phyloP scores from a whole-genome alignment of 1,140 invertebrate genomes.

The Ostrea denselamellosa region DNA sequence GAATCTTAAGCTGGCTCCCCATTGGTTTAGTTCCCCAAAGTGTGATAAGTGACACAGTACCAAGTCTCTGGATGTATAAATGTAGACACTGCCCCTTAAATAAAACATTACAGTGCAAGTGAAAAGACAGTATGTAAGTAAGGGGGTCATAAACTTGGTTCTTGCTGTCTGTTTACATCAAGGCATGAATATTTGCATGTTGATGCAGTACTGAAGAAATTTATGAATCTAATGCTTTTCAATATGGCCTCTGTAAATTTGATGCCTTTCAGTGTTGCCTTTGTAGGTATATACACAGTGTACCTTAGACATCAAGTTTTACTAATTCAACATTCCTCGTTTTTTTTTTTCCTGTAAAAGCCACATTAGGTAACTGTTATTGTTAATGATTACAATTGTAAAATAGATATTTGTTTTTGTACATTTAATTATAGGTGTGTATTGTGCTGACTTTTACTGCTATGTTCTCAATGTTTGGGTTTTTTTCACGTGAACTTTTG shows the following conservation, averaged over 20 bases:
- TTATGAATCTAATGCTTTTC: neutral
- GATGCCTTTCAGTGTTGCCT: neutral
- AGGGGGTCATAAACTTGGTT: neutral
- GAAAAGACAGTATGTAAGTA: too few relatives aligned
- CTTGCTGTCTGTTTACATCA: neutral
- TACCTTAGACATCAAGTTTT: neutral
- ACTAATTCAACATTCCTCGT: slow-evolving; percentile 21
- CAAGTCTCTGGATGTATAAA: too few relatives aligned
- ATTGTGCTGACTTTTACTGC: slow-evolving; percentile 9
- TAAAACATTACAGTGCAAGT: too few relatives aligned
- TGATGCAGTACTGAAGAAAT: too few relatives aligned
- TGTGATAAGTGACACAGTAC: too few relatives aligned
- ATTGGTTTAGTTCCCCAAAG: too few relatives aligned
- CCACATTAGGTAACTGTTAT: slow-evolving; percentile 8
- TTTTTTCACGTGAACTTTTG: neutral
- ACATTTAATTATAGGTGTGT: neutral
- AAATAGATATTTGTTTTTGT: slow-evolving; percentile 31
- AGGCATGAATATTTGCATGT: neutral
- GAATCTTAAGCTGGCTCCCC: too few relatives aligned
- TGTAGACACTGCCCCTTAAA: too few relatives aligned
- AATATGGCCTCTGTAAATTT: neutral
- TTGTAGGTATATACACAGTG: neutral
- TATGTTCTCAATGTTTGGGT: neutral
- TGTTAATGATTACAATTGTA: neutral
- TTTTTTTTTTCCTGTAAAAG: neutral